Evolutionary conservation across 1,140 invertebrate species (phyloP).

Genomic region (Latrodectus geometricus): DNA sequence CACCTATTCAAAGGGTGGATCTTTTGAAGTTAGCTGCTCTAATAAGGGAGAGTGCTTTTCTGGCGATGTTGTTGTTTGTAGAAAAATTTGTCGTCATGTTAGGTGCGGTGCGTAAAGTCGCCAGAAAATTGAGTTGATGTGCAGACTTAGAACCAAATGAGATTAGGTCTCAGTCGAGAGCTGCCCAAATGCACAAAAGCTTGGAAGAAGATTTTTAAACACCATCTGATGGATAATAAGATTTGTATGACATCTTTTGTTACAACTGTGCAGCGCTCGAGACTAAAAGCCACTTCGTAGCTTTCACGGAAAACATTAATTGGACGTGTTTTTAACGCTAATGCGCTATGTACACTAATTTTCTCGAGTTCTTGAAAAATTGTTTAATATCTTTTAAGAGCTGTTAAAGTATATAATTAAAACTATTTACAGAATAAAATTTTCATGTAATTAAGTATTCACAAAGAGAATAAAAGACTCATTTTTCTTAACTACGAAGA

Average conservation of each 20-base stretch:
- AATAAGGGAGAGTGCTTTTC: not conserved
- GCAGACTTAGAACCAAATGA: not conserved
- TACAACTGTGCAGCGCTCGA: not conserved
- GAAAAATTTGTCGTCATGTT: not conserved
- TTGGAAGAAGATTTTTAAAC: not conserved
- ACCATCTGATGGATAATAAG: not conserved
- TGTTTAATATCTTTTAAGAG: no score
- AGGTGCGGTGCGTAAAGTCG: not conserved
- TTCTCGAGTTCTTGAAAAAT: not conserved
- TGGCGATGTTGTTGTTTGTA: not conserved
- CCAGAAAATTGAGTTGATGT: not conserved
- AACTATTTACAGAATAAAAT: no score
- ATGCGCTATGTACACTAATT: not conserved
- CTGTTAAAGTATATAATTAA: no score
- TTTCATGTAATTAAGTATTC: no score
- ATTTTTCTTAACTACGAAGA: no score
- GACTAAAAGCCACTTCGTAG: not conserved
- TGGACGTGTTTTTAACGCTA: not conserved
- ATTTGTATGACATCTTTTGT: not conserved
- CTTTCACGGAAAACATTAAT: not conserved
- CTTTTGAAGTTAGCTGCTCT: not conserved
- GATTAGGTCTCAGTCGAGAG: not conserved
- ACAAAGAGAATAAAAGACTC: no score
- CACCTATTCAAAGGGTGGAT: not conserved
- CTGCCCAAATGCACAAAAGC: not conserved